These are phyloP conservation scores for Heliconius melpomene DNA, from an alignment of 1,140 invertebrate genomes.

Conservation along the genomic window DNA sequence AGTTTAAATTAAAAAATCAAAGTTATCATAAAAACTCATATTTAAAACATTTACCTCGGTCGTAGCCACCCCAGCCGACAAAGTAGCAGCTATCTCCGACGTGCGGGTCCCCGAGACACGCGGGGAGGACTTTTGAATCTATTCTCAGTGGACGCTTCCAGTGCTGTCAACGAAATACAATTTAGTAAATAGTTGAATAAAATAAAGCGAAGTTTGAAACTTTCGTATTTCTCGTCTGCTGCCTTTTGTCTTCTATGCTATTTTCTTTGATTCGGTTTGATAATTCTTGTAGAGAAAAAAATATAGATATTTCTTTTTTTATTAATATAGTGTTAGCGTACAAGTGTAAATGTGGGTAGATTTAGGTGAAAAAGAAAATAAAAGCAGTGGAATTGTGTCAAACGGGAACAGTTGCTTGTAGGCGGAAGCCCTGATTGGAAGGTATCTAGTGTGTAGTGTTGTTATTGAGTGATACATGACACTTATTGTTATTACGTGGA, in stretches of 20 bases:
- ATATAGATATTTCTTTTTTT: no score
- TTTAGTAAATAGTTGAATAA: background rate
- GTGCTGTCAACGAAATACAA: conserved; percentile 27
- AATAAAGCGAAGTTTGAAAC: background rate
- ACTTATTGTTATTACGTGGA: no score
- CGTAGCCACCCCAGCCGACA: conserved; percentile 68
- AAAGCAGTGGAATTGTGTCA: no score
- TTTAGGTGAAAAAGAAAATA: no score
- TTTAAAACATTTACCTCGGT: conserved; percentile 52
- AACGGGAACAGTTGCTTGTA: no score
- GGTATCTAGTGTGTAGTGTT: no score
- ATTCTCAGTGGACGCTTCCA: conserved; percentile 61
- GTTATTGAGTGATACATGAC: no score
- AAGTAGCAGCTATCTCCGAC: conserved; percentile 58
- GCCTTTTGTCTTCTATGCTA: background rate
- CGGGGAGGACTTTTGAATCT: conserved; percentile 55
- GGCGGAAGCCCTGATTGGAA: no score
- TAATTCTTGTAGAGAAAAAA: no score
- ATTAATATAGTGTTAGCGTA: no score
- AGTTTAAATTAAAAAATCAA: background rate
- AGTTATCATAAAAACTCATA: background rate
- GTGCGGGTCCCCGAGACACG: conserved; percentile 54
- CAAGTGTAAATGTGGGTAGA: no score
- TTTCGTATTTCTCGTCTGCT: background rate
- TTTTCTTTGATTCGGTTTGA: background rate